phyloP scores from a whole-genome alignment of 2,888 invertebrate species.

The Chironomus riparius region DNA sequence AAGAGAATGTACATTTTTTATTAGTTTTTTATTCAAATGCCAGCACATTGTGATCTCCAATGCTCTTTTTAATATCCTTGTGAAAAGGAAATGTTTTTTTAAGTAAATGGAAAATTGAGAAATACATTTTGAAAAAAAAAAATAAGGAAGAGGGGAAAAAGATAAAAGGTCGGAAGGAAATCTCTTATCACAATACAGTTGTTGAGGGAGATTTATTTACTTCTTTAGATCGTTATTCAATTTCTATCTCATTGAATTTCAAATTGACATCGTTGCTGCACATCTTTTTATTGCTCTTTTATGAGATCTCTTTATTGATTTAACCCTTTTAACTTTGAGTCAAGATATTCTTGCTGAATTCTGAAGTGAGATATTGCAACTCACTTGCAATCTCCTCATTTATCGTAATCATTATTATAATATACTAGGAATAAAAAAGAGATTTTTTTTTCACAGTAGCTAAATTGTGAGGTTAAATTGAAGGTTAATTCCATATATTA shows the following conservation, averaged over 20 bases:
- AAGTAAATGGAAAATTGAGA: too few relatives aligned
- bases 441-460: too few relatives aligned
- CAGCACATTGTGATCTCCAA: background rate
- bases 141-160: too few relatives aligned
- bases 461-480: too few relatives aligned
- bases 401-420: background rate
- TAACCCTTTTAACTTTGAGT: background rate
- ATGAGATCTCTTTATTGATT: slow-evolving; percentile 2
- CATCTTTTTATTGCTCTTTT: background rate
- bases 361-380: background rate
- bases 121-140: too few relatives aligned
- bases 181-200: background rate
- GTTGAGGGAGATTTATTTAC: background rate
- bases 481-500: too few relatives aligned
- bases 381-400: background rate
- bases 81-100: background rate
- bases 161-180: background rate
- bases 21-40: slow-evolving; percentile 17
- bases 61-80: background rate
- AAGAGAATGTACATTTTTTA: background rate
- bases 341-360: background rate
- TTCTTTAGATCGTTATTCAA: too few relatives aligned
- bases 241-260: background rate
- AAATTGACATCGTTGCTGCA: background rate
- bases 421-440: background rate